Evolutionary conservation across 2,797 vertebrate genomes (phyloP).

Genomic region (Pseudochirops cupreus): DNA sequence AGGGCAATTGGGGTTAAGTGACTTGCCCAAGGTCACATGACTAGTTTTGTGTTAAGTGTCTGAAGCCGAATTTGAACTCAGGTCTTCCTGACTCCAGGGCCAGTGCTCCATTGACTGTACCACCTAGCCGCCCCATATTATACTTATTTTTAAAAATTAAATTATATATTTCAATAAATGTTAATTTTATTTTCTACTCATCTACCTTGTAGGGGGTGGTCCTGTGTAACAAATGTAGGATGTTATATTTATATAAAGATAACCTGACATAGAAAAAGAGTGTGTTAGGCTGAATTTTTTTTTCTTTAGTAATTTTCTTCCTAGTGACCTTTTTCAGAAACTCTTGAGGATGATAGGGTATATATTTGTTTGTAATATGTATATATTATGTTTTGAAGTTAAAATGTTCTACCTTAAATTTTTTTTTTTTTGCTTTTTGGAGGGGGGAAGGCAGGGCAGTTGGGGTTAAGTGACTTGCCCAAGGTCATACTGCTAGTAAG

Average conservation of each 20-base stretch:
- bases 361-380: background rate
- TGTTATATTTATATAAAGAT: background rate
- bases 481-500: no score
- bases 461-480: no score
- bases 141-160: background rate
- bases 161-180: background rate
- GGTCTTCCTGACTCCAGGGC: no score
- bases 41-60: no score
- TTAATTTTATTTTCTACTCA: background rate
- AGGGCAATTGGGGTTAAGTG: no score
- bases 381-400: background rate
- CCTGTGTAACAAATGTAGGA: background rate
- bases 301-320: background rate
- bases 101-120: no score
- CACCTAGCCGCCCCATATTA: no score
- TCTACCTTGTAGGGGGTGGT: background rate
- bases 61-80: no score
- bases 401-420: background rate
- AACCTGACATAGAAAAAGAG: background rate
- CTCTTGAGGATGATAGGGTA: background rate
- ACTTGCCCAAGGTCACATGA: no score
- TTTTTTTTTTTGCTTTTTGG: background rate
- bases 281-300: background rate
- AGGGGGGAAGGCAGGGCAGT: no score
- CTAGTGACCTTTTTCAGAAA: background rate